phyloP scores from a whole-genome alignment of 2,888 invertebrate genomes.

The Anthophora plumipes region DNA sequence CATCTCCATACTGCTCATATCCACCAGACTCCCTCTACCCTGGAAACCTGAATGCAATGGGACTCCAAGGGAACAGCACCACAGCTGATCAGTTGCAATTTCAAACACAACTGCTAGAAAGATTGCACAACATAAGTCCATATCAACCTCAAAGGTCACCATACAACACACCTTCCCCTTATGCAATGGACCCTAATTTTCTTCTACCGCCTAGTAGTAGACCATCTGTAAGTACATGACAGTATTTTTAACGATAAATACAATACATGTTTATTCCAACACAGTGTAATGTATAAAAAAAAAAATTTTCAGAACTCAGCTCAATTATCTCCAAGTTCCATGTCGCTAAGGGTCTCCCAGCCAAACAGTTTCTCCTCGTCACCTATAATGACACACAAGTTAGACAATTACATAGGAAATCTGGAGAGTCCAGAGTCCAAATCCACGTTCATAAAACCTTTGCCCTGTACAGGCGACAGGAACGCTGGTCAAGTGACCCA shows the following conservation, averaged over 20 bases:
- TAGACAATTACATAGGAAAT: constrained; percentile 79
- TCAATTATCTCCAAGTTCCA: constrained; percentile 76
- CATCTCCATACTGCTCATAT: constrained; percentile 78
- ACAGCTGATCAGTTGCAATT: constrained; percentile 82
- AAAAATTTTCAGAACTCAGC: constrained; percentile 72
- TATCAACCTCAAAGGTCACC: constrained; percentile 82
- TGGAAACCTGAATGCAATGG: constrained; percentile 72
- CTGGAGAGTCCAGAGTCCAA: constrained; percentile 76
- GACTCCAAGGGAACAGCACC: constrained; percentile 71
- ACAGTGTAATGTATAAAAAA: not conserved
- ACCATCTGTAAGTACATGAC: constrained; percentile 75
- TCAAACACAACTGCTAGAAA: constrained; percentile 86
- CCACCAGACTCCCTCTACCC: constrained; percentile 76
- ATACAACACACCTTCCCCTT: constrained; percentile 80
- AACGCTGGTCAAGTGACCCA: constrained; percentile 30
- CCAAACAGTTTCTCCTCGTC: constrained; percentile 81
- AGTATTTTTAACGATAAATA: not conserved
- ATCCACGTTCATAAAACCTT: constrained; percentile 81
- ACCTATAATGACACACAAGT: constrained; percentile 82
- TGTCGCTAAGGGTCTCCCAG: constrained; percentile 79
- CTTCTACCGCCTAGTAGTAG: constrained; percentile 78
- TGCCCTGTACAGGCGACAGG: constrained; percentile 74
- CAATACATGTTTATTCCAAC: not conserved
- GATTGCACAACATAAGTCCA: constrained; percentile 85
- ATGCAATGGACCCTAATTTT: constrained; percentile 78